Conservation (phyloP, 2,888 invertebrate genomes). For the Tiphia femorata region DNA sequence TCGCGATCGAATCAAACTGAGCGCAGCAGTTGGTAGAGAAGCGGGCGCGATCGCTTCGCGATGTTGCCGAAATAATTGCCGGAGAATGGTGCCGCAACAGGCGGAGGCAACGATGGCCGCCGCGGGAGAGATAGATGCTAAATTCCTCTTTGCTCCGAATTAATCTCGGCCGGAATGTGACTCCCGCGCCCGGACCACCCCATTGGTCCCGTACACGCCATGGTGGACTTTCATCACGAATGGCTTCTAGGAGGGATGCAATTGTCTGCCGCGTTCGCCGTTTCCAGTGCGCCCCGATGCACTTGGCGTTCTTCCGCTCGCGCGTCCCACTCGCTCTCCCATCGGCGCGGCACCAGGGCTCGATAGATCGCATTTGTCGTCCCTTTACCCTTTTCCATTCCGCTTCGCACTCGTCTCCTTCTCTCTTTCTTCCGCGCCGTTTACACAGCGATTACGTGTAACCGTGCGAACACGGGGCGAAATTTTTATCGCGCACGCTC, state of each 20-base stretch:
- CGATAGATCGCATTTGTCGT: not conserved
- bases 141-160: slow-evolving; percentile 66
- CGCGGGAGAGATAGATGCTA: slow-evolving; percentile 60
- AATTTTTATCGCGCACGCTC: too few species aligned
- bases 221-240: slow-evolving; percentile 52
- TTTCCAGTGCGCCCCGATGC: not conserved
- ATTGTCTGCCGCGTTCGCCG: slow-evolving; percentile 34
- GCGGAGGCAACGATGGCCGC: slow-evolving; percentile 43
- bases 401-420: too few species aligned
- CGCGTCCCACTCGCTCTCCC: too few species aligned
- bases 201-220: slow-evolving; percentile 43
- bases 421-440: not conserved
- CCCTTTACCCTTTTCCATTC: not conserved
- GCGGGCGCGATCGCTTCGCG: slow-evolving; percentile 63
- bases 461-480: too few species aligned
- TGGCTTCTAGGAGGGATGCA: slow-evolving; percentile 50
- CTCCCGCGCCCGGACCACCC: slow-evolving; percentile 51
- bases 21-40: too few species aligned
- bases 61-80: slow-evolving; percentile 66
- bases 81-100: slow-evolving; percentile 56
- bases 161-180: slow-evolving; percentile 66
- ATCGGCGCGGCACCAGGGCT: not conserved
- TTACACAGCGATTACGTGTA: too few species aligned
- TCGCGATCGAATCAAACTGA: too few species aligned
- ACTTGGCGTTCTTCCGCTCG: not conserved